Evolutionary conservation across 2,797 vertebrate species (phyloP).

Genomic region (Molossus molossus): DNA sequence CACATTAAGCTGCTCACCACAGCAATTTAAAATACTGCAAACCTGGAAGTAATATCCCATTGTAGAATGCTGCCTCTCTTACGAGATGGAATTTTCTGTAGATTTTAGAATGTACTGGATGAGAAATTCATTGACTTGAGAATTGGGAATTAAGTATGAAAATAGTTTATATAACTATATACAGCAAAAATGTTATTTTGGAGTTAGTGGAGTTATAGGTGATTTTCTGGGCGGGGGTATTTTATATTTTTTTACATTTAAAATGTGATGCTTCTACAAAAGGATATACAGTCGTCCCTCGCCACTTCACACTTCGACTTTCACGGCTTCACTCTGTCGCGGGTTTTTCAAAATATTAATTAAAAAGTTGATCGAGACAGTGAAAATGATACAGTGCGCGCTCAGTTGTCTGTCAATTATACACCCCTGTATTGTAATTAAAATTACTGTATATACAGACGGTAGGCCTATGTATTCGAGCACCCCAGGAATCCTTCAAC

Average conservation of each 20-base stretch:
- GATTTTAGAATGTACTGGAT: background rate
- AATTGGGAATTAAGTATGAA: background rate
- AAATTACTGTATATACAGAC: too few species aligned
- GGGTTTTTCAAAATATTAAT: too few species aligned
- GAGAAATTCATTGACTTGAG: background rate
- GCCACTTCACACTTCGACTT: too few species aligned
- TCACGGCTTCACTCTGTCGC: too few species aligned
- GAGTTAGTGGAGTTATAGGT: background rate
- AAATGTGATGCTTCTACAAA: constrained; percentile 7
- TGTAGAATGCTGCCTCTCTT: background rate
- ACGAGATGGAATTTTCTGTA: background rate
- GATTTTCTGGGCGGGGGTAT: background rate
- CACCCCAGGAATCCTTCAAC: too few species aligned
- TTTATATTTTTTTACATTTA: constrained; percentile 12
- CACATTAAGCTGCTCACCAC: background rate
- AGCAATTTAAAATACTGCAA: background rate
- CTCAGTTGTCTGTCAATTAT: too few species aligned
- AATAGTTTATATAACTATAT: background rate
- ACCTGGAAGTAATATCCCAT: background rate
- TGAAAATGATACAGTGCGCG: too few species aligned
- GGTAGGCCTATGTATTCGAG: too few species aligned
- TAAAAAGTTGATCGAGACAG: too few species aligned
- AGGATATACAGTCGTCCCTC: background rate
- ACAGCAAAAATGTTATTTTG: constrained; percentile 28
- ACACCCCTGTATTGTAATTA: too few species aligned